Conservation (phyloP, 1,140 invertebrate genomes). For the Zaprionus capensis region DNA sequence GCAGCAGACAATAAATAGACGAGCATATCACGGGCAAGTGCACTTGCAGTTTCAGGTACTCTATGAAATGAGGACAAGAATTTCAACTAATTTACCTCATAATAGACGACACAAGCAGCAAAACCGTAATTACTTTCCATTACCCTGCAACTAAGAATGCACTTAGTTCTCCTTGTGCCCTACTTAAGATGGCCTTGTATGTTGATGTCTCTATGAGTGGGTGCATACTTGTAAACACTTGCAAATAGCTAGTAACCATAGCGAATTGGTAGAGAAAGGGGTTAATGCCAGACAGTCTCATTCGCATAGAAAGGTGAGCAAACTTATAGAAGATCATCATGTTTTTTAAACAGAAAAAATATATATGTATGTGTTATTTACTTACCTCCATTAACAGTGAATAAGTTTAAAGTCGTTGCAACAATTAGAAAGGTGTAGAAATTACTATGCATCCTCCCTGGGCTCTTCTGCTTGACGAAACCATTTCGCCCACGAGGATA, state of each 20-base stretch:
- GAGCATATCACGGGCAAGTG: conserved; percentile 1
- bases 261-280: neutral
- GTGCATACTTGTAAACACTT: neutral
- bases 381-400: conserved; percentile 52
- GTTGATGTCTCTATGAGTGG: neutral
- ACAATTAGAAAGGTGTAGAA: conserved; percentile 30
- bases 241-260: neutral
- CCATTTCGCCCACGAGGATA: conserved; percentile 33
- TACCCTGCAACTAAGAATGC: neutral
- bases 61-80: conserved; percentile 1
- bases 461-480: conserved; percentile 17
- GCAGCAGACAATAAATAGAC: neutral
- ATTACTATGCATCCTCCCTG: conserved; percentile 19
- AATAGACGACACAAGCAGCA: neutral
- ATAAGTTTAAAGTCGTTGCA: conserved; percentile 17
- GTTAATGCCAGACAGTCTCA: neutral
- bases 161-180: neutral
- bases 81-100: conserved; percentile 13
- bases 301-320: neutral
- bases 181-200: conserved; percentile 2
- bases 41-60: neutral
- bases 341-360: neutral
- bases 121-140: neutral
- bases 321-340: neutral
- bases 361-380: neutral